Evolutionary conservation across 2,797 vertebrate genomes (phyloP).

Genomic region (Zalophus californianus): DNA sequence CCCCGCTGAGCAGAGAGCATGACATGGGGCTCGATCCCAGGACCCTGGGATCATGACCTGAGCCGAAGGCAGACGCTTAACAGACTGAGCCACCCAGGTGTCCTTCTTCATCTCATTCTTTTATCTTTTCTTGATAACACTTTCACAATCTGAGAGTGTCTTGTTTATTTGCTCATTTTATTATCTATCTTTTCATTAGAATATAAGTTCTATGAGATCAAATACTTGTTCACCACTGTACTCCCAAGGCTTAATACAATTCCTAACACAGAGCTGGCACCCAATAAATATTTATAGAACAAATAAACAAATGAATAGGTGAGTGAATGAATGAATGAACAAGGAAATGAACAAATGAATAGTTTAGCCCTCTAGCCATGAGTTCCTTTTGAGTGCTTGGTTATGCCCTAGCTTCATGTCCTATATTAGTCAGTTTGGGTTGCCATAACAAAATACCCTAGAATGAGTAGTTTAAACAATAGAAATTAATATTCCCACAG

Average conservation of each 20-base stretch:
- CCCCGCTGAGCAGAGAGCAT: too few species aligned
- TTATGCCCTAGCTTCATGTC: neutral
- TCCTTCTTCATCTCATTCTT: too few species aligned
- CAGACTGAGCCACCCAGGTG: too few species aligned
- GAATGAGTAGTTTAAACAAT: neutral
- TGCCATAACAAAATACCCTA: neutral
- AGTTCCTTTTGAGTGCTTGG: neutral
- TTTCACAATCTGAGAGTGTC: neutral
- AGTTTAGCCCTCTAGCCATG: neutral
- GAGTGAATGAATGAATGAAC: neutral
- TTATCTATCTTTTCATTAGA: neutral
- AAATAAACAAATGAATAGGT: neutral
- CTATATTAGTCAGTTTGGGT: neutral
- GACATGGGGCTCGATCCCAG: too few species aligned
- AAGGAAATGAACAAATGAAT: neutral
- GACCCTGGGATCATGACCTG: too few species aligned
- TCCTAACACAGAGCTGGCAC: neutral
- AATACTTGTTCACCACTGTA: neutral
- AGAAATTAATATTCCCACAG: neutral
- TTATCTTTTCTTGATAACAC: neutral
- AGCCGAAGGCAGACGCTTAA: too few species aligned
- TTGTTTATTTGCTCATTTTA: neutral
- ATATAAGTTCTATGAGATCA: neutral
- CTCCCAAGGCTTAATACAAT: neutral
- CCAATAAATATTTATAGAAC: neutral